Evolutionary conservation across 2,888 invertebrate species (phyloP).

Genomic region (Mythimna pallens): DNA sequence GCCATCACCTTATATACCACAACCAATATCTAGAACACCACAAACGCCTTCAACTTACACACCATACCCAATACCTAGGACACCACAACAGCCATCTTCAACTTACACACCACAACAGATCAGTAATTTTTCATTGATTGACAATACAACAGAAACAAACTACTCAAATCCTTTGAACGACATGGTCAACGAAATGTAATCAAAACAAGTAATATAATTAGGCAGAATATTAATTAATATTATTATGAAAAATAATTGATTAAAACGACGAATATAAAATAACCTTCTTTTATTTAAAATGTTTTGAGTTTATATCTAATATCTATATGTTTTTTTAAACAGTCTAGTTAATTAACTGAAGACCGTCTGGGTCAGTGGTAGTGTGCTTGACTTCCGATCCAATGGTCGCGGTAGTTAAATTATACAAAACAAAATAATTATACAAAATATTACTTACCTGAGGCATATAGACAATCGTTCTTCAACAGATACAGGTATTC

Average conservation of each 20-base stretch:
- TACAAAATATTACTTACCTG: conserved; percentile 29
- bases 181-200: too few relatives aligned
- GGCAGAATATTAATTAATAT: not conserved
- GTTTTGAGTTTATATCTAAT: not conserved
- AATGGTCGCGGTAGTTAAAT: not conserved
- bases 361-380: conserved; percentile 1
- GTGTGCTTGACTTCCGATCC: conserved; percentile 1
- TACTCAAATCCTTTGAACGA: too few relatives aligned
- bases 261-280: not conserved
- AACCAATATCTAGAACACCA: not conserved
- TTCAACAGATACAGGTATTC: conserved; percentile 53
- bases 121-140: conserved; percentile 1
- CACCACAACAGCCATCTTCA: not conserved
- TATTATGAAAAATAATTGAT: not conserved
- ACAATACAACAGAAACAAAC: not conserved
- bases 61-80: too few relatives aligned
- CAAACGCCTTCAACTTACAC: not conserved
- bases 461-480: conserved; percentile 55
- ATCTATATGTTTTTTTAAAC: not conserved
- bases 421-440: not conserved
- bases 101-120: conserved; percentile 1
- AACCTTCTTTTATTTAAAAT: conserved; percentile 2
- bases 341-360: conserved; percentile 1
- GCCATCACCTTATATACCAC: not conserved
- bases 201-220: not conserved